Conservation (phyloP, 2,888 invertebrate genomes). For the Leptinotarsa peninsularis region DNA sequence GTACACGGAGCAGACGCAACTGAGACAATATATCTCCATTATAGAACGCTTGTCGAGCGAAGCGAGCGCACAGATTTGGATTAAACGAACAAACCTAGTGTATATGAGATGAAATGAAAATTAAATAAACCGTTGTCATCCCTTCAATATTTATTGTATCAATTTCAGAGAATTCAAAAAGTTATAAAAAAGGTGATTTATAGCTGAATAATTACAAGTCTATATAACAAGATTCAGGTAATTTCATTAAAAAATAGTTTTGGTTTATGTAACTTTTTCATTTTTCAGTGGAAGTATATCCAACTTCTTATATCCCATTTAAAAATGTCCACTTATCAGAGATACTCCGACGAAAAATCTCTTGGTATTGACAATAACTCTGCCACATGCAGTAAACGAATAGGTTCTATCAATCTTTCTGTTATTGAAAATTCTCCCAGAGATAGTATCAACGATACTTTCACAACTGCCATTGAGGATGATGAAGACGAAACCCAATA, state of each 20-base stretch:
- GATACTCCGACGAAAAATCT: neutral
- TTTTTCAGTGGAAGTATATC: too few relatives aligned
- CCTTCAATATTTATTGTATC: neutral
- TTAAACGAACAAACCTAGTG: too few relatives aligned
- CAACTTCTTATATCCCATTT: neutral
- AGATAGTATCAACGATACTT: slow-evolving; percentile 59
- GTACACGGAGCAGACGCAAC: too few relatives aligned
- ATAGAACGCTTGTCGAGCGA: too few relatives aligned
- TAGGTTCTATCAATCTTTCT: slow-evolving; percentile 33
- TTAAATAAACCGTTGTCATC: slow-evolving; percentile 6
- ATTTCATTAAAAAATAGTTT: too few relatives aligned
- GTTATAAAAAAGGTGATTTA: too few relatives aligned
- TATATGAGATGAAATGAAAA: neutral
- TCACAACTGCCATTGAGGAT: slow-evolving; percentile 57
- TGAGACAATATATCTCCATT: too few relatives aligned
- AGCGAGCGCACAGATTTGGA: too few relatives aligned
- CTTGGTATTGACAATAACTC: neutral
- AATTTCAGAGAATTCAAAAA: neutral
- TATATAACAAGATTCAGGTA: too few relatives aligned
- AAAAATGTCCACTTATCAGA: slow-evolving; percentile 13
- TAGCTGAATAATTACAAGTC: too few relatives aligned
- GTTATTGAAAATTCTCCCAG: slow-evolving; percentile 33
- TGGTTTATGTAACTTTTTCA: too few relatives aligned
- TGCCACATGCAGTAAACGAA: neutral
- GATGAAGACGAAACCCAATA: slow-evolving; percentile 59